These are phyloP conservation scores for Argopecten irradians DNA, from an alignment of 1,140 invertebrate species.

Conservation along the genomic window DNA sequence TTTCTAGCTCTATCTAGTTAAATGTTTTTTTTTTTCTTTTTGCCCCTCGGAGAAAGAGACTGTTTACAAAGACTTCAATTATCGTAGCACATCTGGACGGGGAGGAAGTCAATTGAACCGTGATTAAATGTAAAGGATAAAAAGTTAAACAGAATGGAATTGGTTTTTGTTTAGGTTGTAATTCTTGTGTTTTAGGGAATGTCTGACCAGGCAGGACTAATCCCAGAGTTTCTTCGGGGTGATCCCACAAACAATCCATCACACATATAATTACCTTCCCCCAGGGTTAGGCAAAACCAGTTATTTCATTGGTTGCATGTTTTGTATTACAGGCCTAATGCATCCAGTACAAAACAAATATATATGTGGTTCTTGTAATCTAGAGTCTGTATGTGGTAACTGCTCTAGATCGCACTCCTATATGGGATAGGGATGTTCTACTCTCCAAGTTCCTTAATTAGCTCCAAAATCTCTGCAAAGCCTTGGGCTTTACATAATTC, in stretches of 20 bases:
- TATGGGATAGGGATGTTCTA: too few species aligned
- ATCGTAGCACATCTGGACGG: not conserved
- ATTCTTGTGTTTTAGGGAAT: not conserved
- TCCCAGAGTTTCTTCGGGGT: not conserved
- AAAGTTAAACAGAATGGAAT: slow-evolving; percentile 18
- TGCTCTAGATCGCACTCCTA: too few species aligned
- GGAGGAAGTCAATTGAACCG: not conserved
- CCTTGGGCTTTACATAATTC: too few species aligned
- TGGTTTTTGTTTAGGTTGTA: not conserved
- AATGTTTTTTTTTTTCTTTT: not conserved
- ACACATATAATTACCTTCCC: not conserved
- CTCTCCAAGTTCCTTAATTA: too few species aligned
- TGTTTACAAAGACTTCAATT: slow-evolving; percentile 9
- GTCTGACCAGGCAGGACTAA: not conserved
- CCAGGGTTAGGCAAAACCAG: not conserved
- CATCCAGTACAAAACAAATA: not conserved
- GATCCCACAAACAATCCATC: not conserved
- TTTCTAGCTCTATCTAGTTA: not conserved
- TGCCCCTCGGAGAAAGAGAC: not conserved
- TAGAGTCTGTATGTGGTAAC: too few species aligned
- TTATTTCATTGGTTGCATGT: slow-evolving; percentile 3
- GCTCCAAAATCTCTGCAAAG: too few species aligned
- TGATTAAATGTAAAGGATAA: slow-evolving; percentile 18
- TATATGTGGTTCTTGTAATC: not conserved
- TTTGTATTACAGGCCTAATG: too few species aligned